Base-by-base conservation (phyloP, 2,797 vertebrate genomes). In the Acipenser oxyrinchus region DNA sequence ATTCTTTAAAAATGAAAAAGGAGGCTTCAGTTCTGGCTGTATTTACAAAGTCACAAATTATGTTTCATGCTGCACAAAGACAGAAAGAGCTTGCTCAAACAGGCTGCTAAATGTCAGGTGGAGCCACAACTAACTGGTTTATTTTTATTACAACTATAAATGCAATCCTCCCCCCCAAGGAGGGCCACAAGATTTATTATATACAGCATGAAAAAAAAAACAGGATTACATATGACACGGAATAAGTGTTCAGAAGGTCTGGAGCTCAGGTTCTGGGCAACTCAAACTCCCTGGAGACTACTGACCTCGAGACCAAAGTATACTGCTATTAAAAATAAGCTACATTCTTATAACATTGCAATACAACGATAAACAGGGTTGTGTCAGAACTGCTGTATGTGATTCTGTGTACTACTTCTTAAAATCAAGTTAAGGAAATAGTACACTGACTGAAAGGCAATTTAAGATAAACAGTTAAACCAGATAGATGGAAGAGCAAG, bases 41-140 rank as follows among this genome's bases (percentile, higher is more conserved):
- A 89, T 91, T 95, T 93, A 94, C 89, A 93, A 90, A 91, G 89
- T 95, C 91, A 94, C 93, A 96, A 95, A 95, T 94, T 92, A 92
- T 91, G 89, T 91, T 93, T 89, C 74, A 79, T 89, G 87, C 89
- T 91, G 90, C 78, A 89, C 78, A 85, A 72, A 88, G 83, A 90
- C 83, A 89, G 86, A 90, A 88, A 90, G 88, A 88, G 85, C 85
- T 91, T 85, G 90, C 88, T 92, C 89, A 90, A 92, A 92, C 86
- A 79, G 87, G 86, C 88, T 93, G 93, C 94, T 93, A 90, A 87
- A 88, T 90, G 87, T 88, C 88, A 90, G 87, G 86, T 86, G 85
- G 80, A 89, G 83, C 84, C 88, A 86, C 78, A 82, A 90, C 89
- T 93, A 93, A 92, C 82, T 81, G 79, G 79, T 87, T 85, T 86